Conservation (phyloP, 1,140 invertebrate species). For the Platyura marginata region DNA sequence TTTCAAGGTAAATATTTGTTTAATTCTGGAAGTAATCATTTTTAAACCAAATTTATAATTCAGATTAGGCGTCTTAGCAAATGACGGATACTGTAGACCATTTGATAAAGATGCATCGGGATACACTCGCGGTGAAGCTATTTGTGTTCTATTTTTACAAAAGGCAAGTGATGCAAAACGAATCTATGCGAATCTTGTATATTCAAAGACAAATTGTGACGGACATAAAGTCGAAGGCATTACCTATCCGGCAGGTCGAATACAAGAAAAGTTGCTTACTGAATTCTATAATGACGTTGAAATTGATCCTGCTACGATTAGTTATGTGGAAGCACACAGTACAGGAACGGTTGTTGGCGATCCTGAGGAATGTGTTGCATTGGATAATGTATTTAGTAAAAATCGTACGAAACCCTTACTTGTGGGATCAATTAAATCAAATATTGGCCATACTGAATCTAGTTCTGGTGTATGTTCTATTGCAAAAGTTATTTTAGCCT, state of each 20-base stretch:
- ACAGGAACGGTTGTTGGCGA: slow-evolving; percentile 50
- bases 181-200: slow-evolving; percentile 40
- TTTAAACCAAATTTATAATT: slow-evolving; percentile 2
- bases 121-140: slow-evolving; percentile 54
- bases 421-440: slow-evolving; percentile 85
- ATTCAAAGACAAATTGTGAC: slow-evolving; percentile 58
- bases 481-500: slow-evolving; percentile 58
- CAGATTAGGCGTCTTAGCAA: slow-evolving; percentile 66
- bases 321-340: slow-evolving; percentile 83
- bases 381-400: slow-evolving; percentile 65
- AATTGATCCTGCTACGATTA: slow-evolving; percentile 46
- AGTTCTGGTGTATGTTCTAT: slow-evolving; percentile 73
- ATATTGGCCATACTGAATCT: slow-evolving; percentile 84
- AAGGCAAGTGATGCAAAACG: slow-evolving; percentile 58
- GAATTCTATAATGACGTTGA: slow-evolving; percentile 78
- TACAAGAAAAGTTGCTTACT: slow-evolving; percentile 58
- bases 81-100: slow-evolving; percentile 71
- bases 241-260: slow-evolving; percentile 71
- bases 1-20: slow-evolving; percentile 31
- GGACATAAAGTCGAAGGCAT: slow-evolving; percentile 76
- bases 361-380: slow-evolving; percentile 65
- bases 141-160: slow-evolving; percentile 66
- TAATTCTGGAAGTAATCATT: background rate
- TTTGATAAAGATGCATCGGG: slow-evolving; percentile 72
- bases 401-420: slow-evolving; percentile 44